A percentile compares a stretch with the other conserved stretches of the same genome.
These are phyloP conservation scores for Sternarchorhynchus goeldii DNA, from an alignment of 2,797 vertebrate genomes.

Conservation along the genomic window DNA sequence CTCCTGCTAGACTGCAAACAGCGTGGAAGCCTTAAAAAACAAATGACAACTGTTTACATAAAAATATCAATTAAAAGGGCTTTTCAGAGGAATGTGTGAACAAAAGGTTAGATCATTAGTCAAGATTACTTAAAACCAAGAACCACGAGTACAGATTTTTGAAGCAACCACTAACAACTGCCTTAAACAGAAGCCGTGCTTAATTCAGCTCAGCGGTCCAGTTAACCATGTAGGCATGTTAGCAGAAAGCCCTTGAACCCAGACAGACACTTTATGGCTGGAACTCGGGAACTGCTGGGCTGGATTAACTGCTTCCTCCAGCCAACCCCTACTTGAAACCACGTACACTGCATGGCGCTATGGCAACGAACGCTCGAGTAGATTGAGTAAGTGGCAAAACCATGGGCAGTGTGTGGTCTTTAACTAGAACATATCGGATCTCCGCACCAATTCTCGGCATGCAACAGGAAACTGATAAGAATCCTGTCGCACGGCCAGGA, in stretches of 20 bases:
- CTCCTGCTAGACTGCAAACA: too few species aligned
- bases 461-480: constrained; percentile 68
- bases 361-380: neutral
- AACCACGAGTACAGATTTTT: too few species aligned
- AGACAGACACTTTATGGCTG: neutral
- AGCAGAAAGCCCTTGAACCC: neutral
- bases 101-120: too few species aligned
- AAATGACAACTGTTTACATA: too few species aligned
- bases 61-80: too few species aligned
- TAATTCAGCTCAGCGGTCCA: neutral
- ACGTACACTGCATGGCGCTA: neutral
- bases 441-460: constrained; percentile 23
- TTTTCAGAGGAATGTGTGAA: too few species aligned
- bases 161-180: too few species aligned
- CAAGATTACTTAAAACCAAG: too few species aligned
- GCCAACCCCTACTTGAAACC: neutral
- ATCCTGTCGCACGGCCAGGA: constrained; percentile 25
- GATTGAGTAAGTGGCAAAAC: neutral
- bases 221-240: neutral
- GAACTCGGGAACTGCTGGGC: neutral
- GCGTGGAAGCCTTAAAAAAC: too few species aligned
- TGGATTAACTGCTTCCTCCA: constrained; percentile 10
- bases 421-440: constrained; percentile 46
- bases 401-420: neutral
- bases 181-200: too few species aligned